Percentiles rank a stretch among this genome's conserved stretches.
phyloP scores from a whole-genome alignment of 1,140 invertebrate genomes.

The Drosophila bocki region DNA sequence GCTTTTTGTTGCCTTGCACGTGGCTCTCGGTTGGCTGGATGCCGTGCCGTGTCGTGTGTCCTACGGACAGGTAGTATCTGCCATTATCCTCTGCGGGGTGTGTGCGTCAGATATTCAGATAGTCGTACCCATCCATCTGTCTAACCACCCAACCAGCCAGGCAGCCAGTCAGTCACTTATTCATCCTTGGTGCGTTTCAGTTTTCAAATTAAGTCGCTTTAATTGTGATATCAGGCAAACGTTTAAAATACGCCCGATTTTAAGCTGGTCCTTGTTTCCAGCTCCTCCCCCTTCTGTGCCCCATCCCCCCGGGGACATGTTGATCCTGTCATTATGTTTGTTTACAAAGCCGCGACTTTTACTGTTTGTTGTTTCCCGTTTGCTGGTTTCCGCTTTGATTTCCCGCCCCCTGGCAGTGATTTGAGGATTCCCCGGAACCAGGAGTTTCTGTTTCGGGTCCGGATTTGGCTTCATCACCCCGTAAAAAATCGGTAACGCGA shows the following conservation, averaged over 20 bases:
- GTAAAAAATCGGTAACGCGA: constrained; percentile 20
- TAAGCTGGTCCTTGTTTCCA: constrained; percentile 46
- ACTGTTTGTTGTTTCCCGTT: constrained; percentile 67
- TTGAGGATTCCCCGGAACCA: constrained; percentile 7
- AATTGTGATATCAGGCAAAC: constrained; percentile 84
- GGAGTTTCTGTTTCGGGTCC: constrained; percentile 31
- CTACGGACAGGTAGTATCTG: constrained; percentile 61
- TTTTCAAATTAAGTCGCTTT: constrained; percentile 84
- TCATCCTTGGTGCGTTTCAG: constrained; percentile 52
- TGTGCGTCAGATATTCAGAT: constrained; percentile 29
- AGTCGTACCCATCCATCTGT: constrained; percentile 21
- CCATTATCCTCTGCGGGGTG: constrained; percentile 62
- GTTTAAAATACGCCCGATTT: constrained; percentile 73
- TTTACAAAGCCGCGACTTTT: constrained; percentile 81
- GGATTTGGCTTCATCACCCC: constrained; percentile 22
- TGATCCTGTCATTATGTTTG: constrained; percentile 80
- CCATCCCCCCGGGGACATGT: constrained; percentile 39
- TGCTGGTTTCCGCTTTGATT: constrained; percentile 67
- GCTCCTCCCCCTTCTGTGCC: neutral
- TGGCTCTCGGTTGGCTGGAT: constrained; percentile 56
- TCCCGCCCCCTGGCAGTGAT: constrained; percentile 38
- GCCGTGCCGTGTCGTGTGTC: constrained; percentile 36
- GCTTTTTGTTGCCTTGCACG: constrained; percentile 60
- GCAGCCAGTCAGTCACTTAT: constrained; percentile 6
- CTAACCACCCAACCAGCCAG: constrained; percentile 6